Percentiles rank a stretch among this genome's conserved stretches.
phyloP scores from a whole-genome alignment of 2,797 vertebrate species.

The Sebastes glaucus region DNA sequence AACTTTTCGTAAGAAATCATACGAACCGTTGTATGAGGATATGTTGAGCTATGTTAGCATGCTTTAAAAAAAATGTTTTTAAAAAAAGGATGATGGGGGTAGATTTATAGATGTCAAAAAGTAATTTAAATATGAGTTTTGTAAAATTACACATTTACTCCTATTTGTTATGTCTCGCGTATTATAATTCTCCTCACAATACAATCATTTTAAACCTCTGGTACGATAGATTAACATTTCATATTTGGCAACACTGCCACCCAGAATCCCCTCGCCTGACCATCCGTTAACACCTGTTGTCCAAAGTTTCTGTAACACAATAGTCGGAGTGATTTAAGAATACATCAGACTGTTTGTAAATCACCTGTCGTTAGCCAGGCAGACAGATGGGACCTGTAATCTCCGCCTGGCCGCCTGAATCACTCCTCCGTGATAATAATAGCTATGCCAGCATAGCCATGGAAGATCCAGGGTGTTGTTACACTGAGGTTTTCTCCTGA shows the following conservation, averaged over 20 bases:
- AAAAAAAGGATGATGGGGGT: too few relatives aligned
- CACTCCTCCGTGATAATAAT: constrained; percentile 42
- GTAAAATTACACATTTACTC: too few relatives aligned
- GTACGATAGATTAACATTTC: not conserved
- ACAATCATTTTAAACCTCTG: not conserved
- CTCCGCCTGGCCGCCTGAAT: constrained; percentile 38
- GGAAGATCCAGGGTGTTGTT: constrained; percentile 8
- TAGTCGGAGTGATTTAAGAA: constrained; percentile 3
- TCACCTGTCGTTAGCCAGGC: not conserved
- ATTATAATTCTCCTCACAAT: not conserved
- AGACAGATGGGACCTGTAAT: constrained; percentile 33
- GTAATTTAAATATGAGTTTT: not conserved
- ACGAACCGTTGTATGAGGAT: too few relatives aligned
- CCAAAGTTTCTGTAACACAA: not conserved
- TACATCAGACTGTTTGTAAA: constrained; percentile 3
- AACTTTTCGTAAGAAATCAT: too few relatives aligned
- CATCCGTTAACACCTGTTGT: not conserved
- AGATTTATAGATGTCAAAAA: too few relatives aligned
- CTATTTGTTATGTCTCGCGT: too few relatives aligned
- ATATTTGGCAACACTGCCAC: not conserved
- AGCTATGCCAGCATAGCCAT: constrained; percentile 6
- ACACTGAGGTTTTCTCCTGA: not conserved
- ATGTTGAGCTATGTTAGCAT: too few relatives aligned
- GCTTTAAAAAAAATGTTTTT: too few relatives aligned
- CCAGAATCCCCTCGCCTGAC: not conserved